These are phyloP conservation scores for Diorhabda carinulata DNA, from an alignment of 1,140 invertebrate species.

Conservation along the genomic window DNA sequence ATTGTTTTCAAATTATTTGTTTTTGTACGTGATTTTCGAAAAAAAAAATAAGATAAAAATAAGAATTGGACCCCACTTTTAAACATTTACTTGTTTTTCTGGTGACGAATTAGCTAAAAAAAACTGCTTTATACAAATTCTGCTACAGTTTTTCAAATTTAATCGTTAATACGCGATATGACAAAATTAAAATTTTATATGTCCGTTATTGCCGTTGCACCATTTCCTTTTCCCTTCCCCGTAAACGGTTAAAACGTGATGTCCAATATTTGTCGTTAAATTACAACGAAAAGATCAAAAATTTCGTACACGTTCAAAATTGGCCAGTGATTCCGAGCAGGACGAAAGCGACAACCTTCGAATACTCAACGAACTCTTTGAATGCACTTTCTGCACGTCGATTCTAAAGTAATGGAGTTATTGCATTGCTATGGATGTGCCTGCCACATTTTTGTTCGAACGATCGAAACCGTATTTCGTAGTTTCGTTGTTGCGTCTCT, in stretches of 20 bases:
- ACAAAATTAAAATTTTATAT: no score
- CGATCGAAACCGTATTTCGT: slow-evolving; percentile 1
- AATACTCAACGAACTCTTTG: neutral
- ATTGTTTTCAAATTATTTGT: no score
- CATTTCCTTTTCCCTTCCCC: neutral
- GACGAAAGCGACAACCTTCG: neutral
- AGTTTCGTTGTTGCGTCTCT: neutral
- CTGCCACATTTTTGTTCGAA: slow-evolving; percentile 1
- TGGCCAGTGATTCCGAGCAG: neutral
- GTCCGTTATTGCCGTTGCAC: neutral
- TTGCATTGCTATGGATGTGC: slow-evolving; percentile 1
- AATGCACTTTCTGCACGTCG: slow-evolving; percentile 1
- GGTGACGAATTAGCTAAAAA: no score
- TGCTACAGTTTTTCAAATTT: no score
- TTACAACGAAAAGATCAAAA: neutral
- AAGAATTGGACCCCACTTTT: no score
- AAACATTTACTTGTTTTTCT: no score
- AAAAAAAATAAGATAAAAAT: no score
- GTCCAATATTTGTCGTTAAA: neutral
- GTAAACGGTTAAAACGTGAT: neutral
- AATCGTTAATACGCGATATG: no score
- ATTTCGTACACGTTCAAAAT: neutral
- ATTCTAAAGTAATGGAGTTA: neutral
- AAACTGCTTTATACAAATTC: no score
- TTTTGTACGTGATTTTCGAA: no score